Percentiles rank a stretch among this genome's conserved stretches.
phyloP scores from a whole-genome alignment of 1,140 invertebrate species.

The Leucophenga varia region DNA sequence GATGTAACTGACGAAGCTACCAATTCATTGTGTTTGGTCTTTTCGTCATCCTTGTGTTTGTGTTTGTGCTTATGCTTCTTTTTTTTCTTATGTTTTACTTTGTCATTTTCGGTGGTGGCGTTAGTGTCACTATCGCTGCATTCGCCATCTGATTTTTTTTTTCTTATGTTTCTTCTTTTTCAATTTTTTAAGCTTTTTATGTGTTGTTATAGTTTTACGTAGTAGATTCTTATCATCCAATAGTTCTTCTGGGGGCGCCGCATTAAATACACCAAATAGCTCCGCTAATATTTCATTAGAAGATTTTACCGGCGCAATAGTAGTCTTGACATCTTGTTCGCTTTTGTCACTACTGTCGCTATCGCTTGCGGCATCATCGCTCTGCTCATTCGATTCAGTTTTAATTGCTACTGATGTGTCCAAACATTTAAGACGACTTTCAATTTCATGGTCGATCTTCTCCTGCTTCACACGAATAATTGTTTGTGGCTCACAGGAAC shows the following conservation, averaged over 20 bases:
- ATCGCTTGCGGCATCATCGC: slow-evolving; percentile 4
- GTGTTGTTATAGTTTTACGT: slow-evolving; percentile 58
- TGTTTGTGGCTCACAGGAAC: neutral
- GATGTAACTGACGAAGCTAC: no score
- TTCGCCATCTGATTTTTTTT: slow-evolving; percentile 59
- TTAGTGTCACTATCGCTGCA: slow-evolving; percentile 59
- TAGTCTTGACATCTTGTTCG: slow-evolving; percentile 49
- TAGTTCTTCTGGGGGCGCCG: slow-evolving; percentile 60
- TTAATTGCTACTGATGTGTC: slow-evolving; percentile 33
- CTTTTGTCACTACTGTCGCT: neutral
- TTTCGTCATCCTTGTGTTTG: slow-evolving; percentile 57
- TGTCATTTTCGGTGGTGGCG: slow-evolving; percentile 46
- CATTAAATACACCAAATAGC: slow-evolving; percentile 67
- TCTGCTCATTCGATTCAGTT: slow-evolving; percentile 15
- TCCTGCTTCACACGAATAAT: slow-evolving; percentile 26
- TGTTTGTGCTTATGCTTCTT: slow-evolving; percentile 43
- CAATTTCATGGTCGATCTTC: slow-evolving; percentile 31
- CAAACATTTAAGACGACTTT: slow-evolving; percentile 31
- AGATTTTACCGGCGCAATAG: slow-evolving; percentile 62
- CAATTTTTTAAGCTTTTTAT: slow-evolving; percentile 60
- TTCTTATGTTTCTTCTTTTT: slow-evolving; percentile 62
- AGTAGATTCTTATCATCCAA: slow-evolving; percentile 38
- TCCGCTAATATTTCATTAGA: slow-evolving; percentile 79
- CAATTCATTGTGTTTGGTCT: slow-evolving; percentile 4
- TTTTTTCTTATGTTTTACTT: slow-evolving; percentile 31